phyloP scores from a whole-genome alignment of 2,888 invertebrate species.

The Diaperis boleti region DNA sequence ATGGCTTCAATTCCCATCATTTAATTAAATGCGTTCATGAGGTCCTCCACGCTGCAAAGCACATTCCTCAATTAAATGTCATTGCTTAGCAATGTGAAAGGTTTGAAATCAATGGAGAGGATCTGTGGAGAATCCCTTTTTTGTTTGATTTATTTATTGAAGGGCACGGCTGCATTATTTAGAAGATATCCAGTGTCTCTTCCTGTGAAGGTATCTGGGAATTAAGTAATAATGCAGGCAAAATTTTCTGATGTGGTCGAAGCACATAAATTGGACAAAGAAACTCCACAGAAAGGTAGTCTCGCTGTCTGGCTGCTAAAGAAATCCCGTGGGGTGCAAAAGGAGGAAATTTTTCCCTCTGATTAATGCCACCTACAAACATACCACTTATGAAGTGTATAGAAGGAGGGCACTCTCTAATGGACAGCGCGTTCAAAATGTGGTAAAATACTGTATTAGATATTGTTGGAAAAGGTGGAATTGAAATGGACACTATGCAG shows the following conservation, averaged over 20 bases:
- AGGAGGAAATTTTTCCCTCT: no score
- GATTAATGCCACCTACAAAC: no score
- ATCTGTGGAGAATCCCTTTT: no score
- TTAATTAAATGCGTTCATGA: conserved; percentile 29
- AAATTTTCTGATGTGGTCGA: conserved; percentile 29
- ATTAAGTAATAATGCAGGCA: conserved; percentile 16
- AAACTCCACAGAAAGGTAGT: conserved; percentile 46
- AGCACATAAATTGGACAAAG: conserved; percentile 37
- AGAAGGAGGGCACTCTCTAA: no score
- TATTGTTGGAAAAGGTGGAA: no score
- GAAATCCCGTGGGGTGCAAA: no score
- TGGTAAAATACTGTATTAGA: no score
- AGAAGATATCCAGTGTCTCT: conserved; percentile 14
- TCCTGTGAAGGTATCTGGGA: not conserved
- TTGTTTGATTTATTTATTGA: conserved; percentile 8
- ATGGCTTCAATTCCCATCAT: conserved; percentile 20
- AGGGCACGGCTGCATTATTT: conserved; percentile 27
- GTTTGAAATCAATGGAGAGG: conserved; percentile 13
- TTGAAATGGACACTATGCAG: no score
- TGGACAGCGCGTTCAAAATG: no score
- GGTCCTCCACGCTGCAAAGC: conserved; percentile 35
- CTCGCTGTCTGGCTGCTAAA: no score
- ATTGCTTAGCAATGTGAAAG: conserved; percentile 43
- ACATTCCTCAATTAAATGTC: conserved; percentile 31
- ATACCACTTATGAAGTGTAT: no score